These are phyloP conservation scores for Actinernus sp. DNA, from an alignment of 92 coral and sea anemone genomes.

Conservation along the genomic window DNA sequence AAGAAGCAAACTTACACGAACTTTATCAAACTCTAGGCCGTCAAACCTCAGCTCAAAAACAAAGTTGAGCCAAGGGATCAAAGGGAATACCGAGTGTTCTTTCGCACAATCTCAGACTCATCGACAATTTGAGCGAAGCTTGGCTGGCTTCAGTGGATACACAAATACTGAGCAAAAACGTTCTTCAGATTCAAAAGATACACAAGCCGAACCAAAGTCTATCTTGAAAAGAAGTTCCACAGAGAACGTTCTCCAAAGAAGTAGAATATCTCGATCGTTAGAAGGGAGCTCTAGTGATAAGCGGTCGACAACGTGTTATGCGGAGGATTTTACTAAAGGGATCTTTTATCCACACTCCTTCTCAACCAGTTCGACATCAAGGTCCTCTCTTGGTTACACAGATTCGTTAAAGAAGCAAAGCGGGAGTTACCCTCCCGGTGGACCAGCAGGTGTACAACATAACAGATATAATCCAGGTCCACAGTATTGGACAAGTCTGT, in stretches of 20 bases:
- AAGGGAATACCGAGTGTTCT: too few relatives aligned
- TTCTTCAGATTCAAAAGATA: neutral
- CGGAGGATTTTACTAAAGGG: neutral
- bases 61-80: too few relatives aligned
- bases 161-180: neutral
- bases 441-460: neutral
- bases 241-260: constrained; percentile 4
- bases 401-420: neutral
- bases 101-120: neutral
- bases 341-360: neutral
- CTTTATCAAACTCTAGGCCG: neutral
- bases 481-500: neutral
- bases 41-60: too few relatives aligned
- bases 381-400: neutral
- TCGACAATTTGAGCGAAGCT: neutral
- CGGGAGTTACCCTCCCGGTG: neutral
- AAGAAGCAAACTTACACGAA: neutral
- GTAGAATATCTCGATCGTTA: neutral
- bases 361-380: neutral
- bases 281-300: neutral
- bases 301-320: neutral
- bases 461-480: neutral
- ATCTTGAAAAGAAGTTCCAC: constrained; percentile 21
- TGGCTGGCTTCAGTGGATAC: neutral
- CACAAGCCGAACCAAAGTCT: constrained; percentile 10